Evolutionary conservation across 53 echinoderm and acorn worm genomes (phyloP).

Genomic region (Stichopus horrens): DNA sequence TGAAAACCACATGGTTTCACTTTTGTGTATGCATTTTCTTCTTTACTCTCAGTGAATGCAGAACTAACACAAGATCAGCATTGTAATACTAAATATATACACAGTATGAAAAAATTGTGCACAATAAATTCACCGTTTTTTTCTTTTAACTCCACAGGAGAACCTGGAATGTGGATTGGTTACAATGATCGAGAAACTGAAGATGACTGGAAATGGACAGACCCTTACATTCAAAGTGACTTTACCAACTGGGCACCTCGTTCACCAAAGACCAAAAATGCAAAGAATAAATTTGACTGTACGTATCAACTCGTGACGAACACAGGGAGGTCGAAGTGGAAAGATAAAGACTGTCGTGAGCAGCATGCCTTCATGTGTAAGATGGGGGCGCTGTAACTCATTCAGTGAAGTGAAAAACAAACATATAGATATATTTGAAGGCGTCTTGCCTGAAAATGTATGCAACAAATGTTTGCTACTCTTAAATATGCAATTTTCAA

Average conservation of each 20-base stretch:
- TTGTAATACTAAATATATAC: too few species aligned
- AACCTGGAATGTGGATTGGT: slow-evolving; percentile 83
- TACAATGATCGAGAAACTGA: slow-evolving; percentile 56
- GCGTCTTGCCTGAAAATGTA: too few species aligned
- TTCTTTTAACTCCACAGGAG: slow-evolving; percentile 36
- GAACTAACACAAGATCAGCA: too few species aligned
- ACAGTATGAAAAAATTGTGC: too few species aligned
- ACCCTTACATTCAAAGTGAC: slow-evolving; percentile 55
- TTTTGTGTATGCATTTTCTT: too few species aligned
- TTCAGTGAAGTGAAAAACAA: too few species aligned
- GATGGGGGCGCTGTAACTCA: slow-evolving; percentile 53
- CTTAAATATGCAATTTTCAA: too few species aligned
- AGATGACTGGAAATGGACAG: slow-evolving; percentile 70
- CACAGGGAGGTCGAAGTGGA: slow-evolving; percentile 57
- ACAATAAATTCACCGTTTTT: not conserved
- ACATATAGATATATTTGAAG: too few species aligned
- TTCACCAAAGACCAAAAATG: slow-evolving; percentile 50
- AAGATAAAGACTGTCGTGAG: slow-evolving; percentile 54
- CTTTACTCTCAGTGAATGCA: too few species aligned
- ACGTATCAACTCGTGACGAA: slow-evolving; percentile 59
- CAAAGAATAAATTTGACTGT: slow-evolving; percentile 56
- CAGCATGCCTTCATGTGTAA: slow-evolving; percentile 67
- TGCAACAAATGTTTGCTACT: too few species aligned
- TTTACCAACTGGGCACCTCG: slow-evolving; percentile 52
- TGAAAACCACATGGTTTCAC: too few species aligned